Base-by-base conservation (phyloP, 92 coral and sea anemone genomes). In the Porites rus region DNA sequence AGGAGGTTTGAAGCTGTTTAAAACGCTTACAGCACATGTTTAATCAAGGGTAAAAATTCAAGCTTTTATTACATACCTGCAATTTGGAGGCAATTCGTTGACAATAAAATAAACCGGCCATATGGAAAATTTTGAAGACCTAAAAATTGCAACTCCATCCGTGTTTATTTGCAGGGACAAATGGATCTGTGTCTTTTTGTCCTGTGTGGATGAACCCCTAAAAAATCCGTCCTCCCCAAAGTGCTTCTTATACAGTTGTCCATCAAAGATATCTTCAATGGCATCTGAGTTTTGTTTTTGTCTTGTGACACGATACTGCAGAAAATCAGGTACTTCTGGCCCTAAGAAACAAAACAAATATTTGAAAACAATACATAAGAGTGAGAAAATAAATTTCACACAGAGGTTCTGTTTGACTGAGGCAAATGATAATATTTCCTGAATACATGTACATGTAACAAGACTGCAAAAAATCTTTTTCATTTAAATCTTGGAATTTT, bases 21-120 rank as follows among this genome's bases (percentile, higher is more conserved):
- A 25, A 25, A 25, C 28, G 28, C 28, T 25, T 25, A 25, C 28
- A 25, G 28, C 28, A 25, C 28, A 25, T 25, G 28, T 25, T 25
- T 25, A 25, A 25, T 25, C 28, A 25, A 25, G 28, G 28, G 28
- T 25, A 25, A 25, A 25, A 25, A 25, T 25, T 25, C 11, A 53
- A 53, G 11, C 11, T 53, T 11, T 7, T 7, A 53, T 53, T 53
- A 53, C 8, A 53, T 53, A 88, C 93, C 93, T 85, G 90, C 84
- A 79, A 51, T 90, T 90, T 66, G 93, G 93, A 16, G 93, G 93
- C 24, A 90, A 50, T 53, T 87, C 93, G 87, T 86, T 86, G 14
- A 90, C 65, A 65, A 70, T 50, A 21, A 81, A 82, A 64, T 90
- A 86, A 1, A 90, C 88, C 69, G 93, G 93, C 93, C 93, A 90